Percentiles rank a stretch among this genome's conserved stretches.
phyloP scores from a whole-genome alignment of 2,113 vertebrate species.

The Macaca fascicularis region T2T-MFA8v1.1 NC_088387.1:48542501-48543000 shows the following conservation, averaged over 20 bases:
- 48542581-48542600: slow-evolving; percentile 38
- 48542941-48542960: background rate
- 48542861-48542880: background rate
- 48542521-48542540: slow-evolving; percentile 10
- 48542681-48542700: background rate
- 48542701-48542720: slow-evolving; percentile 25
- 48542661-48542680: background rate
- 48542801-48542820: background rate
- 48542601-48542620: slow-evolving; percentile 49
- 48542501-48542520: slow-evolving; percentile 35
- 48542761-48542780: background rate
- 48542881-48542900: slow-evolving; percentile 29
- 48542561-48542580: slow-evolving; percentile 38
- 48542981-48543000: background rate
- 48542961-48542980: background rate
- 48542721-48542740: background rate
- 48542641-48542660: background rate
- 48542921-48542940: background rate
- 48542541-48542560: slow-evolving; percentile 35
- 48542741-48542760: background rate
- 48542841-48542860: background rate
- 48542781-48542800: background rate
- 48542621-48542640: background rate
- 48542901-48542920: background rate
- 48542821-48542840: slow-evolving; percentile 2